These are phyloP conservation scores for Montipora foliosa DNA, from an alignment of 64 coral and sea anemone genomes.

Conservation along the genomic window DNA sequence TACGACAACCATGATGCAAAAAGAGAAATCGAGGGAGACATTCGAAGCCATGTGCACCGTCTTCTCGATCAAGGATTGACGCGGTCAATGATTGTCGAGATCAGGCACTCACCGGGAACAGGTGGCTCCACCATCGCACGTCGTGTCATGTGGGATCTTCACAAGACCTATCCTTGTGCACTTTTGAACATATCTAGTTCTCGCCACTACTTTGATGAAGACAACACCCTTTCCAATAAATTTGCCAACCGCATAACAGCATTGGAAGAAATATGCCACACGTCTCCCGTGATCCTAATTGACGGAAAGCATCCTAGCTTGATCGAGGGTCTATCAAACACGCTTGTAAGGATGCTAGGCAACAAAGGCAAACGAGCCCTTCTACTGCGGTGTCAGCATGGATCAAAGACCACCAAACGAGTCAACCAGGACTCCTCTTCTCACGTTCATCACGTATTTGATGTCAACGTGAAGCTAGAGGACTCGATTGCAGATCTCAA, in stretches of 20 bases:
- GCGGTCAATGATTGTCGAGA: slow-evolving; percentile 72
- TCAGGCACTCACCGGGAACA: slow-evolving; percentile 73
- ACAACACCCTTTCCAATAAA: slow-evolving; percentile 11
- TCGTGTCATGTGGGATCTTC: slow-evolving; percentile 84
- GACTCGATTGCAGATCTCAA: slow-evolving; percentile 67
- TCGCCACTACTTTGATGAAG: slow-evolving; percentile 66
- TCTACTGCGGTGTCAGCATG: slow-evolving; percentile 56
- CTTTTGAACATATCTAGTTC: slow-evolving; percentile 29
- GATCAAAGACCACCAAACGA: no score
- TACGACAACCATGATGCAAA: no score
- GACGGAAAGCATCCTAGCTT: slow-evolving; percentile 75
- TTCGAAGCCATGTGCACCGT: slow-evolving; percentile 55
- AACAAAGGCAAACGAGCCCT: slow-evolving; percentile 59
- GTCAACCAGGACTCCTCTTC: not conserved
- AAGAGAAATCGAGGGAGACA: no score
- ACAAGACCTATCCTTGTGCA: slow-evolving; percentile 69
- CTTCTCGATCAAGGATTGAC: slow-evolving; percentile 61
- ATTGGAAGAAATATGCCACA: no score
- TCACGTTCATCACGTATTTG: slow-evolving; percentile 44
- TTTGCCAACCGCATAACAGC: no score
- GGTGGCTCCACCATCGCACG: slow-evolving; percentile 88
- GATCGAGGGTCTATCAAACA: slow-evolving; percentile 66
- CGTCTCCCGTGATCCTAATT: slow-evolving; percentile 48
- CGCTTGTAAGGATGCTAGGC: slow-evolving; percentile 50
- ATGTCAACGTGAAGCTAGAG: slow-evolving; percentile 71